Conservation (phyloP, 2,113 vertebrate species). For the Piaya cayana region DNA sequence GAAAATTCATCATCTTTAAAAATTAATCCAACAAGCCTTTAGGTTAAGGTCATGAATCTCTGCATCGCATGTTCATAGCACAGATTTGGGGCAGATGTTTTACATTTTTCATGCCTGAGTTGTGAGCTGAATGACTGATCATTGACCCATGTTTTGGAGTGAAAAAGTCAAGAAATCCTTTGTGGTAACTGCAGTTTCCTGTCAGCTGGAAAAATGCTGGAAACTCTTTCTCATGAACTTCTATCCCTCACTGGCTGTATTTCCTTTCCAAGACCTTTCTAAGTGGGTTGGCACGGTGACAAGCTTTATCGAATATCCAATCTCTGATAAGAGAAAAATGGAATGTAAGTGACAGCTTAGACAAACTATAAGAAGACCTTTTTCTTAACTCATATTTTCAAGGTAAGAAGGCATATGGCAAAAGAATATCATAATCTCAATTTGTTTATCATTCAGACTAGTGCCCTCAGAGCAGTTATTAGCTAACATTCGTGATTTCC, state of each 20-base stretch:
- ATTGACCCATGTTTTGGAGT: background rate
- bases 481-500: background rate
- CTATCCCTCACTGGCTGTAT: background rate
- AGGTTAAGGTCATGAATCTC: background rate
- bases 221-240: conserved; percentile 46
- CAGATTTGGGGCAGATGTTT: conserved; percentile 44
- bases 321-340: background rate
- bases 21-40: background rate
- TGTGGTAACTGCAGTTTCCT: conserved; percentile 33
- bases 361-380: background rate
- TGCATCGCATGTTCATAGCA: background rate
- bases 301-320: background rate
- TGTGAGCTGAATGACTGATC: conserved; percentile 2
- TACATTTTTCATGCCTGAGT: conserved; percentile 47
- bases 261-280: conserved; percentile 26
- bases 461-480: background rate
- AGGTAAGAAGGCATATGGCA: background rate
- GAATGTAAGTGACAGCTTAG: background rate
- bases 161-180: conserved; percentile 21
- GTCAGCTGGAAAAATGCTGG: conserved; percentile 50
- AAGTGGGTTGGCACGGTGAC: background rate
- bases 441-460: background rate
- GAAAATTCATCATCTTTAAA: background rate
- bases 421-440: background rate
- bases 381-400: background rate